Conservation (phyloP, 2,888 invertebrate species). For the Eristalinus sepulchralis region DNA sequence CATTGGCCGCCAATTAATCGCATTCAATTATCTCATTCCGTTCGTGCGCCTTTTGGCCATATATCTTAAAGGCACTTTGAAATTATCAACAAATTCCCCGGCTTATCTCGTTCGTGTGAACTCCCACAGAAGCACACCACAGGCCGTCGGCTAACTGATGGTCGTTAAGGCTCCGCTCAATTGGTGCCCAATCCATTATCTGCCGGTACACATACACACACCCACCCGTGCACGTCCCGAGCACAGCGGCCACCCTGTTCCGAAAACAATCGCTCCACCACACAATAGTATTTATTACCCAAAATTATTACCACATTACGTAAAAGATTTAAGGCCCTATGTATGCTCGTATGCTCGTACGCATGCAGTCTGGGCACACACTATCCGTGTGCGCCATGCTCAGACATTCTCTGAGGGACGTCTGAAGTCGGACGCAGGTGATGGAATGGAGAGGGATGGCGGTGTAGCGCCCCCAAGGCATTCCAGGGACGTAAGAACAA, state of each 20-base stretch:
- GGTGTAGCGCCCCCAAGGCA: neutral
- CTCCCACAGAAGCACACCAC: slow-evolving; percentile 29
- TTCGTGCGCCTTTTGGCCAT: slow-evolving; percentile 1
- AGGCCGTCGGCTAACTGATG: slow-evolving; percentile 2
- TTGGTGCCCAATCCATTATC: slow-evolving; percentile 65
- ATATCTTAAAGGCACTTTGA: slow-evolving; percentile 47
- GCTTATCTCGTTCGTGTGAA: slow-evolving; percentile 54
- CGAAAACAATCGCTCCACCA: slow-evolving; percentile 66
- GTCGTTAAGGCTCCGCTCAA: slow-evolving; percentile 56
- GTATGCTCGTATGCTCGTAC: slow-evolving; percentile 7
- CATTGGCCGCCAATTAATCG: slow-evolving; percentile 22
- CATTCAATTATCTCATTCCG: slow-evolving; percentile 46
- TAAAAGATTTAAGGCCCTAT: slow-evolving; percentile 63
- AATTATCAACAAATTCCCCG: slow-evolving; percentile 65
- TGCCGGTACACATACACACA: slow-evolving; percentile 33
- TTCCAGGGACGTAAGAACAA: slow-evolving; percentile 37
- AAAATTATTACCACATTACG: slow-evolving; percentile 71
- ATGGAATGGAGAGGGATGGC: neutral
- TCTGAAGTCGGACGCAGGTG: neutral
- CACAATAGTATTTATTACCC: slow-evolving; percentile 69
- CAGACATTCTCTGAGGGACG: slow-evolving; percentile 19
- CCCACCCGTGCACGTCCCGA: neutral
- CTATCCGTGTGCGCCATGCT: slow-evolving; percentile 13
- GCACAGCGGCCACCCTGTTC: slow-evolving; percentile 11
- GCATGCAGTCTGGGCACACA: slow-evolving; percentile 26